These are phyloP conservation scores for Plecotus auritus DNA, from an alignment of 2,113 vertebrate genomes.

Conservation along the genomic window DNA sequence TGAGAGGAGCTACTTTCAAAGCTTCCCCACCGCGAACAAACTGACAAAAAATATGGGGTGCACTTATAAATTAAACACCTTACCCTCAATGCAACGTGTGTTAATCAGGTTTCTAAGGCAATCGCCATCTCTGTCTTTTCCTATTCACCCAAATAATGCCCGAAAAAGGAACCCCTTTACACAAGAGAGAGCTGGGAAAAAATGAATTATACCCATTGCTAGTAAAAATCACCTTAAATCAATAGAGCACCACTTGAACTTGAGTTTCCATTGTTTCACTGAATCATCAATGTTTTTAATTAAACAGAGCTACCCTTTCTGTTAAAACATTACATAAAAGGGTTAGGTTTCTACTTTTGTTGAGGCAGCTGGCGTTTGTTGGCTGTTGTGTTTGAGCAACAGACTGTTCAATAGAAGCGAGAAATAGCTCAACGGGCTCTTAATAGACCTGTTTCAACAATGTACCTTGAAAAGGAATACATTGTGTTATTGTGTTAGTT, in stretches of 20 bases:
- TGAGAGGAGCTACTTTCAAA: constrained; percentile 56
- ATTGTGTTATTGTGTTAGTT: constrained; percentile 55
- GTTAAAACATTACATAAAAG: constrained; percentile 67
- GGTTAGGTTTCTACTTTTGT: constrained; percentile 65
- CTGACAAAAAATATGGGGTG: constrained; percentile 65
- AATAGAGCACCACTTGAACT: constrained; percentile 70
- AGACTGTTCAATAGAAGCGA: constrained; percentile 61
- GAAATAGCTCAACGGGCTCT: constrained; percentile 57
- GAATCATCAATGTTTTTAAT: constrained; percentile 76
- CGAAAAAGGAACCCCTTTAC: constrained; percentile 46
- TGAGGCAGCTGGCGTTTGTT: constrained; percentile 72
- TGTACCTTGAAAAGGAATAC: constrained; percentile 70
- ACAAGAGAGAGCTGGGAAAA: not conserved
- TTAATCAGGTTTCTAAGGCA: constrained; percentile 62
- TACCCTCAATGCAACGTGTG: constrained; percentile 17
- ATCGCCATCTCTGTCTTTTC: constrained; percentile 60
- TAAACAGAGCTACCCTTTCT: constrained; percentile 68
- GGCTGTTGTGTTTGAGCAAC: constrained; percentile 76
- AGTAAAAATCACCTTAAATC: constrained; percentile 64
- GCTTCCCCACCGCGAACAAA: constrained; percentile 16
- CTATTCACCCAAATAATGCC: constrained; percentile 54
- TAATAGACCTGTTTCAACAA: constrained; percentile 62
- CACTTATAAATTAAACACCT: constrained; percentile 61
- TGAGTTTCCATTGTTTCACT: constrained; percentile 66
- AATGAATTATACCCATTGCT: constrained; percentile 63